These are phyloP conservation scores for Grantiella picta DNA, from an alignment of 2,113 vertebrate species.

Conservation along the genomic window DNA sequence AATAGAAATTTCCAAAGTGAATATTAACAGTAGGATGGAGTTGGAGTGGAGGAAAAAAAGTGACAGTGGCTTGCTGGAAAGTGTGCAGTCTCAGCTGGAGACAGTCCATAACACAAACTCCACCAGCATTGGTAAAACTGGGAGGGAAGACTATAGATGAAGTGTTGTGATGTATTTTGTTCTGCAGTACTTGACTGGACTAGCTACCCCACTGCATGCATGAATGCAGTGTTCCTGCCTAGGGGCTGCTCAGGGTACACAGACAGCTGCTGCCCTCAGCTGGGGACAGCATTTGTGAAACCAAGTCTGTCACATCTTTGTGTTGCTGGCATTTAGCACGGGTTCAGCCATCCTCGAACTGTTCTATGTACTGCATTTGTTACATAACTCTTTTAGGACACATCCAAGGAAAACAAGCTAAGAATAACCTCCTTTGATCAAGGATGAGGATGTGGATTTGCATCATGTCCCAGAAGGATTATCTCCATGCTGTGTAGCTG, in stretches of 20 bases:
- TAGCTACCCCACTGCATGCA: neutral
- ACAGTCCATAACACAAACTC: slow-evolving; percentile 65
- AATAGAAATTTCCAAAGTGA: slow-evolving; percentile 54
- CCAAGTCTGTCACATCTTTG: neutral
- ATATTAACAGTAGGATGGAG: slow-evolving; percentile 53
- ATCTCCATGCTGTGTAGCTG: neutral
- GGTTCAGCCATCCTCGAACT: neutral
- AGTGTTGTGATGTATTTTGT: neutral
- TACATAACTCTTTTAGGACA: neutral
- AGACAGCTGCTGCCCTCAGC: neutral
- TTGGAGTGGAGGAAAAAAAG: slow-evolving; percentile 72
- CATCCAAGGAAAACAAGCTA: neutral
- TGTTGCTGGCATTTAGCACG: neutral
- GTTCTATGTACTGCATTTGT: neutral
- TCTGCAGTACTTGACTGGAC: neutral
- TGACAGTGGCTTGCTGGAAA: slow-evolving; percentile 69
- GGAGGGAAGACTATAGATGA: neutral
- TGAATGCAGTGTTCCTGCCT: neutral
- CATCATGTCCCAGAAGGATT: neutral
- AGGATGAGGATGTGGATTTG: neutral
- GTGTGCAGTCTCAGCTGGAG: slow-evolving; percentile 72
- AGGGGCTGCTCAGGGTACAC: neutral
- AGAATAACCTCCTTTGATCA: neutral
- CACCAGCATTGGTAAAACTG: slow-evolving; percentile 70
- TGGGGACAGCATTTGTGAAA: neutral